A percentile compares a stretch with the other conserved stretches of the same genome.
phyloP scores from a whole-genome alignment of 1,140 invertebrate species.

The Battus philenor region DNA sequence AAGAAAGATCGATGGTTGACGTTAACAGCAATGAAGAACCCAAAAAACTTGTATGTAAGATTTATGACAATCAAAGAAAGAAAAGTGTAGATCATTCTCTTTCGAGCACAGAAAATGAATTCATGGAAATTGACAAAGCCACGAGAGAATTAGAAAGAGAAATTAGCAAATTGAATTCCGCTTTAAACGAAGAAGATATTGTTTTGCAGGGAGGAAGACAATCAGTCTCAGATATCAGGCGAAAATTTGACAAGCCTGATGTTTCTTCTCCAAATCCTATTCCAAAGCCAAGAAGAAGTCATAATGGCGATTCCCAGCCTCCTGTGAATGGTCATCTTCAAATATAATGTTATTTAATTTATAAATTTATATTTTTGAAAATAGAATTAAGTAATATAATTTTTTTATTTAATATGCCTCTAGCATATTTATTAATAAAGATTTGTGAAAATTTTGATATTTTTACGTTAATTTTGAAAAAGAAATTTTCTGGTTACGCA shows the following conservation, averaged over 20 bases:
- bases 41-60: constrained; percentile 60
- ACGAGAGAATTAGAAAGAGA: constrained; percentile 64
- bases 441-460: no score
- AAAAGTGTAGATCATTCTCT: constrained; percentile 57
- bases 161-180: constrained; percentile 63
- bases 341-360: constrained; percentile 13
- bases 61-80: constrained; percentile 52
- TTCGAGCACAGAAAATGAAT: constrained; percentile 69
- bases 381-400: background rate
- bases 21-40: constrained; percentile 55
- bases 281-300: constrained; percentile 71
- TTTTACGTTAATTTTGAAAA: no score
- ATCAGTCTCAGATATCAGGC: constrained; percentile 64
- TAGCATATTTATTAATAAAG: no score
- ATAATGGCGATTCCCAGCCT: constrained; percentile 50
- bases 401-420: no score
- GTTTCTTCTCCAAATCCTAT: constrained; percentile 66
- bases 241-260: constrained; percentile 57
- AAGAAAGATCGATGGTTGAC: constrained; percentile 35
- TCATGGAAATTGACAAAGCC: constrained; percentile 68
- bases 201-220: constrained; percentile 29
- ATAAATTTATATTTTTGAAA: background rate
- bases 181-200: constrained; percentile 55
- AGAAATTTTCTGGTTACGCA: no score
- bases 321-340: constrained; percentile 35